Percentiles rank a stretch among this genome's conserved stretches.
Evolutionary conservation across 2,797 vertebrate genomes (phyloP).

Genomic region (Anguilla pacifica): DNA sequence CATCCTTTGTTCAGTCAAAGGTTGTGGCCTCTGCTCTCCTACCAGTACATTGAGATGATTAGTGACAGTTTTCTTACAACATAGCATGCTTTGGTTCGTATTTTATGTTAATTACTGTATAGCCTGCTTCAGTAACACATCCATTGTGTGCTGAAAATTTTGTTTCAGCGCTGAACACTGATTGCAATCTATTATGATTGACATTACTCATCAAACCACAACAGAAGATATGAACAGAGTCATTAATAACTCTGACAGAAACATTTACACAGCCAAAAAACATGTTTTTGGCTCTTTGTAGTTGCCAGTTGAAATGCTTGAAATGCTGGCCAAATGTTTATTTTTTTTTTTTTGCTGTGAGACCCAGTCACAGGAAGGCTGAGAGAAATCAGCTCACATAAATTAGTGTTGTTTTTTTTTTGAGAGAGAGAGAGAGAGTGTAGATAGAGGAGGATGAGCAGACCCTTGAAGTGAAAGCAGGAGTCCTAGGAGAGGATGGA

Average conservation of each 20-base stretch:
- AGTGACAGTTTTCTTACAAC: not conserved
- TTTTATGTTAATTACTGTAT: not conserved
- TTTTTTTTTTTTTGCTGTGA: slow-evolving; percentile 16
- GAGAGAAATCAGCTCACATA: no score
- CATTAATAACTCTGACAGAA: slow-evolving; percentile 58
- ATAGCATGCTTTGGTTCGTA: not conserved
- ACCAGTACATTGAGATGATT: not conserved
- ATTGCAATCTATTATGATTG: slow-evolving; percentile 21
- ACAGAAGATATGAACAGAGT: slow-evolving; percentile 45
- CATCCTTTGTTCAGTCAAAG: no score
- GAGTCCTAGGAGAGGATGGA: not conserved
- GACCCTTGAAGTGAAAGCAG: no score
- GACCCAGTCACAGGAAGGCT: slow-evolving; percentile 40
- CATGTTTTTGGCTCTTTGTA: slow-evolving; percentile 15
- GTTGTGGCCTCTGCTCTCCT: not conserved
- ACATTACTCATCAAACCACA: slow-evolving; percentile 46
- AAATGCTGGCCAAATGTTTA: slow-evolving; percentile 31
- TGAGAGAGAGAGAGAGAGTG: no score
- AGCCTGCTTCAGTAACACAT: not conserved
- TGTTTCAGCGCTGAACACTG: not conserved
- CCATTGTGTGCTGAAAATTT: slow-evolving; percentile 28
- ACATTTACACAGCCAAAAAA: slow-evolving; percentile 24
- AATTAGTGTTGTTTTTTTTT: no score
- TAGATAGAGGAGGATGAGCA: no score
- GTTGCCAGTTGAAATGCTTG: slow-evolving; percentile 51